Evolutionary conservation across 2,888 invertebrate species (phyloP).

Genomic region (Acrocyrtus sp.): DNA sequence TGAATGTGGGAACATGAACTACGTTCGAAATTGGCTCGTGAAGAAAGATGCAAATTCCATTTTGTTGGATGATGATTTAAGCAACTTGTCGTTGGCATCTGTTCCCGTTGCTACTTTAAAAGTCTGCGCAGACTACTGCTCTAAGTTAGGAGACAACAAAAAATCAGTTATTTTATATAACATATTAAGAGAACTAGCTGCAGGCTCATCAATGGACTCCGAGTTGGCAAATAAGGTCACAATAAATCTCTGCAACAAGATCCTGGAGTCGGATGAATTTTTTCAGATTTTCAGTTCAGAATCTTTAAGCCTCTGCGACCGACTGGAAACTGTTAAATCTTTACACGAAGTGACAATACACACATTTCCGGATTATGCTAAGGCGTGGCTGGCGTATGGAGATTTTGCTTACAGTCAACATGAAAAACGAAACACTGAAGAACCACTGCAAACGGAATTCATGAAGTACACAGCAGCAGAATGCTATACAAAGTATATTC

Average conservation of each 20-base stretch:
- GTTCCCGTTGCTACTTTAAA: conserved; percentile 26
- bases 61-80: conserved; percentile 28
- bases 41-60: conserved; percentile 24
- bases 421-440: neutral
- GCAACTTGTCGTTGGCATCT: conserved; percentile 1
- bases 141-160: conserved; percentile 13
- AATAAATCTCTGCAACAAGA: conserved; percentile 10
- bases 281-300: conserved; percentile 21
- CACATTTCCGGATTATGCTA: conserved; percentile 29
- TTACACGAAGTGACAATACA: conserved; percentile 32
- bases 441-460: neutral
- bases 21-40: conserved; percentile 39
- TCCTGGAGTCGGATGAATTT: conserved; percentile 27
- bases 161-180: conserved; percentile 35
- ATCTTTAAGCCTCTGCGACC: conserved; percentile 18
- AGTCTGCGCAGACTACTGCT: conserved; percentile 34
- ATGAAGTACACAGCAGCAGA: conserved; percentile 46
- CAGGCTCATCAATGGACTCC: conserved; percentile 18
- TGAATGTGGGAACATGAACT: conserved; percentile 38
- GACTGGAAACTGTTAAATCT: conserved; percentile 21
- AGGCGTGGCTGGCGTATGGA: conserved; percentile 33
- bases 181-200: conserved; percentile 15
- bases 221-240: conserved; percentile 24
- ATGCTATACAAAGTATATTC: conserved; percentile 51
- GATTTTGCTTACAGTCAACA: conserved; percentile 19